phyloP scores from a whole-genome alignment of 2,113 vertebrate genomes.

The Chloroceryle aenea region DNA sequence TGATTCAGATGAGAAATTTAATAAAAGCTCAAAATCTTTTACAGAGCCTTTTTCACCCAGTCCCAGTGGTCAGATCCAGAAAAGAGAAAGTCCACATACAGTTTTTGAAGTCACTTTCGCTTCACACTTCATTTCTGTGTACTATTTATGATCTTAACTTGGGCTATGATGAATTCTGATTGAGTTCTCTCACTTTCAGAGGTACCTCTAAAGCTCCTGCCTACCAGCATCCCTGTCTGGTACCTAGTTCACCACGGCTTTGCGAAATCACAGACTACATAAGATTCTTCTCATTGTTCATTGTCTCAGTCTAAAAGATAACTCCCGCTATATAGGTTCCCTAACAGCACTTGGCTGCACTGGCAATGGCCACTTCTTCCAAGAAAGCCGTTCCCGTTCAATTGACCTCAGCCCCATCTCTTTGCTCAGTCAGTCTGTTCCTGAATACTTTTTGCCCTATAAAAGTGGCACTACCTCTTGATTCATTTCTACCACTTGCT shows the following conservation, averaged over 20 bases:
- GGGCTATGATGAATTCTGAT: background rate
- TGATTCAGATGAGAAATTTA: background rate
- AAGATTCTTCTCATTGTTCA: background rate
- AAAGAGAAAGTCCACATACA: background rate
- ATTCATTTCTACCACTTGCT: background rate
- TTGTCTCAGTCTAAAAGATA: background rate
- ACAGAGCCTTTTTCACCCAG: background rate
- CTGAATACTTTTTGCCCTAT: background rate
- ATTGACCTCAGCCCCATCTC: background rate
- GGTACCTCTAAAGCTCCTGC: background rate
- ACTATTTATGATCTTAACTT: background rate
- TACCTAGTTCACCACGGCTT: background rate
- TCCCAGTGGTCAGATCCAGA: background rate
- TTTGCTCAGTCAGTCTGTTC: background rate
- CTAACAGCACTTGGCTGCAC: background rate
- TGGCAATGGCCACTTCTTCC: background rate
- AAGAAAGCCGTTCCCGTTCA: background rate
- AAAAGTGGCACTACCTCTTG: background rate
- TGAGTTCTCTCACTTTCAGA: background rate
- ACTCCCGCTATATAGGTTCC: background rate
- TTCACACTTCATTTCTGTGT: background rate
- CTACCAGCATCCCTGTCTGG: background rate
- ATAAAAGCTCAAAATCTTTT: background rate
- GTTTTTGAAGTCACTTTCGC: background rate
- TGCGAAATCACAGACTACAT: fast-evolving